Evolutionary conservation across 2,113 vertebrate species (phyloP).

Genomic region (Orientallactaga bullata): DNA sequence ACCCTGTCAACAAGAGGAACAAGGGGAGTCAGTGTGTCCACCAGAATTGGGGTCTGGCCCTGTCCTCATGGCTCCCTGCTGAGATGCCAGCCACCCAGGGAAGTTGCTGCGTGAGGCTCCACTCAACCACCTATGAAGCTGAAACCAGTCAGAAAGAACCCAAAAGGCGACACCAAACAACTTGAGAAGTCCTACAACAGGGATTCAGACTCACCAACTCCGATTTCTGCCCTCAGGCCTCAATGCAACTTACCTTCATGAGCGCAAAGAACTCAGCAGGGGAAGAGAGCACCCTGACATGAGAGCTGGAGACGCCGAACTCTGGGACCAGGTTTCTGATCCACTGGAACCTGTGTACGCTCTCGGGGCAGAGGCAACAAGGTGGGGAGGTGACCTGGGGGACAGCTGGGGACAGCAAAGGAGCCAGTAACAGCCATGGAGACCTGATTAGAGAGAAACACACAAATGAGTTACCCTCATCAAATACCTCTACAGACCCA

Average conservation of each 20-base stretch:
- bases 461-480: not conserved
- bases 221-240: too few relatives aligned
- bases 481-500: not conserved
- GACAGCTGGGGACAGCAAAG: constrained; percentile 90
- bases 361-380: constrained; percentile 88
- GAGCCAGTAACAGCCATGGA: constrained; percentile 94
- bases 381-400: constrained; percentile 85
- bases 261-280: constrained; percentile 95
- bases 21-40: rapidly evolving
- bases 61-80: not conserved
- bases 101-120: not conserved
- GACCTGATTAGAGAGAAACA: constrained; percentile 88
- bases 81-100: not conserved
- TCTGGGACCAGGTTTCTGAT: constrained; percentile 95
- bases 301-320: constrained; percentile 93
- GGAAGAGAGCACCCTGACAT: constrained; percentile 92
- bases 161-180: too few relatives aligned
- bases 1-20: not conserved
- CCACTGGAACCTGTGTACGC: constrained; percentile 92
- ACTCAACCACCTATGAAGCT: not conserved
- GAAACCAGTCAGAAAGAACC: not conserved
- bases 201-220: too few relatives aligned
- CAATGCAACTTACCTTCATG: constrained; percentile 91
- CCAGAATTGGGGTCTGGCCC: not conserved
- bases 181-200: not conserved